These are phyloP conservation scores for Rhagoletis zephyria DNA, from an alignment of 1,140 invertebrate genomes.

Conservation along the genomic window DNA sequence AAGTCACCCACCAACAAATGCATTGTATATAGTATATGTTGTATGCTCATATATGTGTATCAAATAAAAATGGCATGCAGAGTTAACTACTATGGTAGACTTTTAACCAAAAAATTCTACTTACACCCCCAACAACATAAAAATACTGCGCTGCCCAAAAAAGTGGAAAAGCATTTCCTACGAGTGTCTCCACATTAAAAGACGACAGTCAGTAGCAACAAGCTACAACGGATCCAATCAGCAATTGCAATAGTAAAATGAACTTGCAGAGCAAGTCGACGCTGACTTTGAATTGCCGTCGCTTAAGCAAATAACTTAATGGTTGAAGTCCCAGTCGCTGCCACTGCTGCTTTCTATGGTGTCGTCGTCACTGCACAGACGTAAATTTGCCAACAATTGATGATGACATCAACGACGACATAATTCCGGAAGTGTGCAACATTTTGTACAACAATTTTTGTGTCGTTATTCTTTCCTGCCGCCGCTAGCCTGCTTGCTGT, in stretches of 20 bases:
- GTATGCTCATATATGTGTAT: too few species aligned
- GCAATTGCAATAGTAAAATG: conserved; percentile 19
- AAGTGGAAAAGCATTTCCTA: too few species aligned
- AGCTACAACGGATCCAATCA: neutral
- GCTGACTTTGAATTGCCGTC: conserved; percentile 10
- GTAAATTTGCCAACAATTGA: conserved; percentile 56
- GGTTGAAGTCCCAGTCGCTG: neutral
- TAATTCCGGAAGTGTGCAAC: conserved; percentile 54
- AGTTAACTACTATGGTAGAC: neutral
- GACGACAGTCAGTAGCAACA: neutral
- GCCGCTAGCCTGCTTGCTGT: neutral
- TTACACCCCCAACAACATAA: neutral
- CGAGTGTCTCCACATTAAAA: neutral
- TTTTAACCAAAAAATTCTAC: neutral
- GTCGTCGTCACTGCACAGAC: conserved; percentile 2
- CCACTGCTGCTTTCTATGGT: neutral
- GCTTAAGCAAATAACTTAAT: conserved; percentile 43
- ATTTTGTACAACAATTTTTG: conserved; percentile 51
- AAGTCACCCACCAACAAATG: neutral
- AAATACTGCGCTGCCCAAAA: neutral
- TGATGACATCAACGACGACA: conserved; percentile 53
- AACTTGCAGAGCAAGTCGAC: neutral
- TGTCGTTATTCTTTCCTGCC: conserved; percentile 34
- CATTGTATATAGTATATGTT: too few species aligned
- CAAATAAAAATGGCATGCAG: too few species aligned